Evolutionary conservation across 1,140 invertebrate genomes (phyloP), one percentile per base, ranked within the genome.

Genomic region (Nilaparvata lugens): DNA sequence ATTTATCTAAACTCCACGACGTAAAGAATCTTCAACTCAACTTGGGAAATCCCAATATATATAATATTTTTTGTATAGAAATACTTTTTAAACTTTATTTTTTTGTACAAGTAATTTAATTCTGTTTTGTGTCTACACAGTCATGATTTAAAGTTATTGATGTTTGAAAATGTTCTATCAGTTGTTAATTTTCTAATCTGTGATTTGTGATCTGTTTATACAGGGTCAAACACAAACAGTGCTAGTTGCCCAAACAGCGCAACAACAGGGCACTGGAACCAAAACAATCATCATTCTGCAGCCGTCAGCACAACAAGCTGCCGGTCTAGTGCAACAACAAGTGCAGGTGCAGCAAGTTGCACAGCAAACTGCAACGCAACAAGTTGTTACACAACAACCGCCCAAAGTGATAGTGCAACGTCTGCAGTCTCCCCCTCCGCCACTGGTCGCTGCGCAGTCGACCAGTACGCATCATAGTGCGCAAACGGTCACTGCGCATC

Each of bases 271-370:
- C 0, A 78, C 80, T 0, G 78, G 78, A 13, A 76, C 83, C 0
- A 87, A 87, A 65, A 87, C 85, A 0, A 86, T 87, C 19, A 87
- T 87, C 38, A 86, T 87, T 52, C 67, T 87, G 14, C 85, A 87
- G 65, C 83, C 83, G 24, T 83, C 74, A 18, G 56, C 72, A 0
- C 71, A 70, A 40, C 65, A 23, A 24, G 65, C 7, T 60, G 52
- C 70, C 7, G 67, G 67, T 1, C 73, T 25, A 16, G 23, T 16
- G 6, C 52, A 13, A 24, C 62, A 18, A 21, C 38, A n/a, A n/a
- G n/a, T 45, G 25, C 31, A 42, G 14, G 31, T 18, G 19, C 51
- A 31, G 19, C 58, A 14, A 21, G 4, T 2, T 40, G 28, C 35
- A 14, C 16, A 16, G 19, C 45, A 23, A 19, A 18, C 13, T 54